Evolutionary conservation across 2,797 vertebrate species (phyloP).

Genomic region (Sebastes flavidus): DNA sequence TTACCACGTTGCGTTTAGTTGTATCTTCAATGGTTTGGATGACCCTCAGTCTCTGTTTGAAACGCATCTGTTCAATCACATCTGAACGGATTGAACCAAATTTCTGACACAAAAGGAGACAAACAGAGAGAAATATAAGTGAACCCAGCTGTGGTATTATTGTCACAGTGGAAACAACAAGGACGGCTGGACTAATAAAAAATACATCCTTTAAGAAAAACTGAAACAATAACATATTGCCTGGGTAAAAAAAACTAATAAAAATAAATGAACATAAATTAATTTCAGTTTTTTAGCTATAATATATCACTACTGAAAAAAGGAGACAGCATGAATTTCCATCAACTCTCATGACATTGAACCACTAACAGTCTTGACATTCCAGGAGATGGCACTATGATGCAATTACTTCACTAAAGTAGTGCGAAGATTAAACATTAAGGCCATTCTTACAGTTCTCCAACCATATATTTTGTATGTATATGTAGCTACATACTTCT

Average conservation of each 20-base stretch:
- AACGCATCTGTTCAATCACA: conserved; percentile 98
- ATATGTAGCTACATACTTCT: not conserved
- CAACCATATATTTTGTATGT: not conserved
- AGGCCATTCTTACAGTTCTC: not conserved
- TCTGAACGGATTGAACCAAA: conserved; percentile 95
- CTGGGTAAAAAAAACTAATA: no score
- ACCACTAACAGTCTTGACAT: not conserved
- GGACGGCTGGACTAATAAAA: no score
- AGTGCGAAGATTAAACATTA: rapidly evolving
- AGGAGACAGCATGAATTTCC: not conserved
- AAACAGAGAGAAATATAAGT: not conserved
- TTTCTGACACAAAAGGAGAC: conserved; percentile 82
- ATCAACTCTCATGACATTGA: not conserved
- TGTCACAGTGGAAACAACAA: not conserved
- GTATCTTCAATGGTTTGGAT: conserved; percentile 98
- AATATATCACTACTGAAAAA: not conserved
- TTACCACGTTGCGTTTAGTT: conserved; percentile 97
- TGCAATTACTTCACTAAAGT: not conserved
- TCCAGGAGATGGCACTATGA: not conserved
- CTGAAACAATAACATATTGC: rapidly evolving
- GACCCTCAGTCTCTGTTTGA: conserved; percentile 96
- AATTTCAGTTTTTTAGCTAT: not conserved
- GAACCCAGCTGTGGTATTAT: not conserved
- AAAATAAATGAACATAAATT: no score
- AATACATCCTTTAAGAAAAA: no score